Base-by-base conservation (phyloP, 2,113 vertebrate species). In the Callorhinus ursinus region DNA sequence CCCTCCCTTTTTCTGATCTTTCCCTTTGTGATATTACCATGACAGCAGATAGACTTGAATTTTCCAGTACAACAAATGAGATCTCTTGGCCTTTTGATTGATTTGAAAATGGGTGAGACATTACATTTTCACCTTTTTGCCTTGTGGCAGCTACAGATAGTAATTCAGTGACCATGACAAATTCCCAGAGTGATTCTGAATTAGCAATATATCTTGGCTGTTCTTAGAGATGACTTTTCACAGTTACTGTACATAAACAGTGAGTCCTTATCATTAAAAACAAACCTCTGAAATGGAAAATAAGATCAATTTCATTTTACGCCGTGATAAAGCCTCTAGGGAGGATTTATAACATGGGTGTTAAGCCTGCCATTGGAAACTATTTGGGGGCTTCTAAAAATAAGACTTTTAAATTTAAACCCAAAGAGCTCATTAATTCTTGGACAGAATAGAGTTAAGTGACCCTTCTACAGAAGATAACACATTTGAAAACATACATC, bases 21-120 rank as follows among this genome's bases (percentile, higher is more conserved):
- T 72, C 33, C 57, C 81, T 88, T 83, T 94, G 19, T 71, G 36
- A 59, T 86, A 59, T 46, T 72, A 61, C 16, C 49, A n/a, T 67
- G 55, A 65, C 72, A 90, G 81, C 36, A 74, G 80, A 46, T 76
- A 16, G 53, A 51, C 42, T 81, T 83, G 83, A 83, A 67, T 96
- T 93, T 90, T 88, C 59, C 92, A 87, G 8, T 57, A 95, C 31
- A 91, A 84, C 77, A 71, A 93, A 74, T 65, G 74, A 84, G 67
- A 36, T 69, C 57, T 71, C 85, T 83, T 86, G 89, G 67, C 39
- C 53, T 95, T 93, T 95, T 77, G 61, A 65, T 42, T 74, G 51
- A 95, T 93, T 88, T 89, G 53, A 88, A 96, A 95, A 93, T 87
- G 53, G 14, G 61, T 91, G 67, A 57, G 51, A 53, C 7, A 24